A percentile compares a stretch with the other conserved stretches of the same genome.
Conservation (phyloP, 2,888 invertebrate genomes). For the Dione juno region DNA sequence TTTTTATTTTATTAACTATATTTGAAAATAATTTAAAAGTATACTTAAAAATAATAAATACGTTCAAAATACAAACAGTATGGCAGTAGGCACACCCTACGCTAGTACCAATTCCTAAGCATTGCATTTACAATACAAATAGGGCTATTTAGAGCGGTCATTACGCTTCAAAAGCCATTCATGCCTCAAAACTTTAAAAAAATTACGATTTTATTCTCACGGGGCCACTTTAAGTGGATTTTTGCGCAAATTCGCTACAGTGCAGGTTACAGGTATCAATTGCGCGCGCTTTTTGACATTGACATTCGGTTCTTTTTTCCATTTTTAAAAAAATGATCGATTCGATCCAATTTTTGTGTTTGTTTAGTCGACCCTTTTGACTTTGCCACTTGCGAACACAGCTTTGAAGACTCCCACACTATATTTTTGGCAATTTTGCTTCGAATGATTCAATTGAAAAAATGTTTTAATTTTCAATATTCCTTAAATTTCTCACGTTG, state of each 20-base stretch:
- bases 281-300: constrained; percentile 51
- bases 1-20: too few species aligned
- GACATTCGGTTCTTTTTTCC: constrained; percentile 49
- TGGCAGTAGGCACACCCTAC: constrained; percentile 31
- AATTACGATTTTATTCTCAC: constrained; percentile 66
- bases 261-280: constrained; percentile 57
- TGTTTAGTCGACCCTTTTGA: constrained; percentile 62
- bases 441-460: background rate
- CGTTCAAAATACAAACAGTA: too few species aligned
- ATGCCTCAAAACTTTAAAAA: constrained; percentile 55
- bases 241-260: constrained; percentile 61
- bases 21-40: background rate
- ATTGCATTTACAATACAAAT: constrained; percentile 70
- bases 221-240: constrained; percentile 55
- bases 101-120: constrained; percentile 54
- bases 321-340: constrained; percentile 69
- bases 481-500: background rate
- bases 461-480: background rate
- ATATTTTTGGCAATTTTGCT: constrained; percentile 32
- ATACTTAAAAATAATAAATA: background rate
- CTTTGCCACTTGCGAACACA: constrained; percentile 54
- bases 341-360: constrained; percentile 74
- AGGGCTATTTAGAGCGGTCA: constrained; percentile 75
- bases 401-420: constrained; percentile 70
- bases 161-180: constrained; percentile 74